Evolutionary conservation across 2,888 invertebrate species (phyloP).

Genomic region (Chloroclystis v-ata): DNA sequence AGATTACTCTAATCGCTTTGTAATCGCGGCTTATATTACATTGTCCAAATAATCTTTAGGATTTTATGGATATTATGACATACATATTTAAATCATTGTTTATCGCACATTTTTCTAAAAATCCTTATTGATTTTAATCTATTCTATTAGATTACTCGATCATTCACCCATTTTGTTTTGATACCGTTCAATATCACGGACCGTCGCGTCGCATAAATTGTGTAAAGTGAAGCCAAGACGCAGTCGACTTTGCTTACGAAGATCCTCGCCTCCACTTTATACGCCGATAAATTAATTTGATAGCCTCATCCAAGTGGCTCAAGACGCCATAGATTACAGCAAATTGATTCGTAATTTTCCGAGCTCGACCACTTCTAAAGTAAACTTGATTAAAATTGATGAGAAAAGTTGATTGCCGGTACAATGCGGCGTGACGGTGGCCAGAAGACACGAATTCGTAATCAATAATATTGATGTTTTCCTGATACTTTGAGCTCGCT

Average conservation of each 20-base stretch:
- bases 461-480: slow-evolving; percentile 14
- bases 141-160: background rate
- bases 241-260: slow-evolving; percentile 10
- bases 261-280: slow-evolving; percentile 21
- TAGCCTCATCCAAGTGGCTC: slow-evolving; percentile 25
- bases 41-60: too few relatives aligned
- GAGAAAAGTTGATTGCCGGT: slow-evolving; percentile 37
- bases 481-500: too few relatives aligned
- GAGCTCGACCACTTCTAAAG: slow-evolving; percentile 28
- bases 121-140: too few relatives aligned
- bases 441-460: slow-evolving; percentile 19
- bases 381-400: slow-evolving; percentile 45
- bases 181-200: background rate
- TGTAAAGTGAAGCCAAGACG: background rate
- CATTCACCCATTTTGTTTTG: background rate
- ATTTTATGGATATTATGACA: too few relatives aligned
- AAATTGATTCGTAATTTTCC: slow-evolving; percentile 32
- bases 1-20: too few relatives aligned
- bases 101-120: too few relatives aligned
- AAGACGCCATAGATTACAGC: slow-evolving; percentile 29
- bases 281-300: slow-evolving; percentile 28
- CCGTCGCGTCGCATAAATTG: background rate
- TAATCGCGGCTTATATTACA: too few relatives aligned
- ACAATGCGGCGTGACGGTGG: slow-evolving; percentile 29
- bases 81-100: too few relatives aligned